Base-by-base conservation (phyloP, 2,888 invertebrate genomes). In the Rotaria macrura region DNA sequence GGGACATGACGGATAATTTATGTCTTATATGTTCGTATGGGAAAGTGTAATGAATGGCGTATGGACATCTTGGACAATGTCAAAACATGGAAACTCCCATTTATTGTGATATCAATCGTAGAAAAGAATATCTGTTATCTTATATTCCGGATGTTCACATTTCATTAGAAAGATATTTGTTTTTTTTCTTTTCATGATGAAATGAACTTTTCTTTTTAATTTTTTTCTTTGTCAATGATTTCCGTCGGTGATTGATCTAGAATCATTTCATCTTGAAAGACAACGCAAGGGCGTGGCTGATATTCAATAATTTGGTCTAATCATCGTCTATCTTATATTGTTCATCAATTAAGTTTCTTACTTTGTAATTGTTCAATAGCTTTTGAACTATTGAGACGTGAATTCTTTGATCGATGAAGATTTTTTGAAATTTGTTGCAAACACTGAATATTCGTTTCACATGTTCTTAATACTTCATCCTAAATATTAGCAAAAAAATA, bases 371-470 rank as follows among this genome's bases (percentile, higher is more conserved):
- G 40, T 79, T 79, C 79, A 79, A 79, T 79, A 12, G 79, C 79
- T 79, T 79, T 40, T n/a, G 79, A 43, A n/a, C 79, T 79, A n/a
- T 79, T 79, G 10, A 79, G 43, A 34, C 65, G 65, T 65, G 65
- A 65, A 43, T 43, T 79, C 20, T 79, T 79, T n/a, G 43, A 43
- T 43, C 43, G 43, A 79, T 79, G 79, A 43, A 79, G 25, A 79
- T 79, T 79, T n/a, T 79, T 79, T 79, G 43, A 79, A 43, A 79
- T 79, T n/a, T 79, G 40, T 43, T 79, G 79, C 43, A 79, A 43
- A 43, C 79, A 79, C 43, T 79, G 79, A 79, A 79, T 79, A 79
- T 79, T 79, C 1, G 79, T 79, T 79, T 79, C 79, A 79, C 79
- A 79, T 14, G 79, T 79, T 43, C 79, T 23, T 43, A 79, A 43